These are phyloP conservation scores for Ennomos erosarius DNA, from an alignment of 2,888 invertebrate species.

Conservation along the genomic window DNA sequence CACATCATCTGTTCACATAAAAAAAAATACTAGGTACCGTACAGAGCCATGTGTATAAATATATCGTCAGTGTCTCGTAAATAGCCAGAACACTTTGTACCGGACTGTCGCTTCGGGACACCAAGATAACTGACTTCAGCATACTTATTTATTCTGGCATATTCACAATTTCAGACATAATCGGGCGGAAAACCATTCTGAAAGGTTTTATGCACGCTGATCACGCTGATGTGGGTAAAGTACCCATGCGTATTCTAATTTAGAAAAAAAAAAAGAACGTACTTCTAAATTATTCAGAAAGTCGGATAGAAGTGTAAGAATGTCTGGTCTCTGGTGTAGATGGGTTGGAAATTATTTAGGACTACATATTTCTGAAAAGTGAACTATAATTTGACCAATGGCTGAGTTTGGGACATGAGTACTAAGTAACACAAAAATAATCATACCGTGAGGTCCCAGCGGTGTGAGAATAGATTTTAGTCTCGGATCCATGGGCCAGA, in stretches of 20 bases:
- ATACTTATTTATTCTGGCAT: slow-evolving; percentile 40
- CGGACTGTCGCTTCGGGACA: slow-evolving; percentile 10
- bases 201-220: slow-evolving; percentile 23
- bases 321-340: slow-evolving; percentile 1
- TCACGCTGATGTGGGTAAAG: slow-evolving; percentile 27
- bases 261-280: slow-evolving; percentile 26
- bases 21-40: no score
- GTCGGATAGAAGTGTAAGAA: slow-evolving; percentile 20
- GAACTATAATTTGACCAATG: no score
- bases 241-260: slow-evolving; percentile 8
- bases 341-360: no score
- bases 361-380: no score
- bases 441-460: no score
- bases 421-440: no score
- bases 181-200: slow-evolving; percentile 35
- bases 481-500: no score
- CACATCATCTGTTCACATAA: no score
- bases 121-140: slow-evolving; percentile 36
- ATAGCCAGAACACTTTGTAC: slow-evolving; percentile 7
- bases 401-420: no score
- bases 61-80: neutral
- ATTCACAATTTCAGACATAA: slow-evolving; percentile 40
- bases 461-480: no score
- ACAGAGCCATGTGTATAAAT: no score
- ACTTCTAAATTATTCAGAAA: slow-evolving; percentile 28